These are phyloP conservation scores for Pangasius macronema DNA, from an alignment of 2,797 vertebrate genomes.

Conservation along the genomic window DNA sequence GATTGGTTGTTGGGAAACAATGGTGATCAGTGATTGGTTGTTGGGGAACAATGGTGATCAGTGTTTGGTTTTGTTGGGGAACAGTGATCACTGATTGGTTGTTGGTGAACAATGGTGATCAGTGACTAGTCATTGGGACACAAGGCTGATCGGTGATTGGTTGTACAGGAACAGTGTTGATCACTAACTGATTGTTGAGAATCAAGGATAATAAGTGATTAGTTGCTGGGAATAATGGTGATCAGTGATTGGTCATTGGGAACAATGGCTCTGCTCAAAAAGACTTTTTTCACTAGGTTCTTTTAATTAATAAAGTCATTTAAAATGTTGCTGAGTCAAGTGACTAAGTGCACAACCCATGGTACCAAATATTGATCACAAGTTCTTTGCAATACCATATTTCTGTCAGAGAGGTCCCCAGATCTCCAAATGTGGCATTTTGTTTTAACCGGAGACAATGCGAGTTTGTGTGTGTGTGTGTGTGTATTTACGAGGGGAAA, in stretches of 20 bases:
- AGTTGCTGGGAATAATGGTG: not conserved
- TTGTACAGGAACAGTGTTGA: not conserved
- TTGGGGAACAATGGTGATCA: not conserved
- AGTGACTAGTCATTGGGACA: not conserved
- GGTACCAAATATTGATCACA: not conserved
- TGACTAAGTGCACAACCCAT: not conserved
- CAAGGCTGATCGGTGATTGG: not conserved
- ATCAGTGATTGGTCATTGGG: not conserved
- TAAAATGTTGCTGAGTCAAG: not conserved
- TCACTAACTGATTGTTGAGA: not conserved
- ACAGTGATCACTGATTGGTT: not conserved
- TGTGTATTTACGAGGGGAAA: not conserved
- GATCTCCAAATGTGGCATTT: not conserved
- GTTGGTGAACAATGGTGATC: not conserved
- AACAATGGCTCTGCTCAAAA: not conserved
- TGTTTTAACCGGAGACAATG: not conserved
- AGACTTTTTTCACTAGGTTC: not conserved
- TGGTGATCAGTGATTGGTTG: not conserved
- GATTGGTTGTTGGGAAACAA: not conserved
- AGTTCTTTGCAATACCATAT: not conserved
- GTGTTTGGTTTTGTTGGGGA: not conserved
- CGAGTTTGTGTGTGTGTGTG: not conserved
- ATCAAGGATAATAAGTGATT: not conserved
- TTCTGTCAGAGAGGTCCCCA: not conserved
- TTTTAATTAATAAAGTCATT: not conserved